phyloP scores from a whole-genome alignment of 2,797 vertebrate genomes.

The Notolabrus celidotus region DNA sequence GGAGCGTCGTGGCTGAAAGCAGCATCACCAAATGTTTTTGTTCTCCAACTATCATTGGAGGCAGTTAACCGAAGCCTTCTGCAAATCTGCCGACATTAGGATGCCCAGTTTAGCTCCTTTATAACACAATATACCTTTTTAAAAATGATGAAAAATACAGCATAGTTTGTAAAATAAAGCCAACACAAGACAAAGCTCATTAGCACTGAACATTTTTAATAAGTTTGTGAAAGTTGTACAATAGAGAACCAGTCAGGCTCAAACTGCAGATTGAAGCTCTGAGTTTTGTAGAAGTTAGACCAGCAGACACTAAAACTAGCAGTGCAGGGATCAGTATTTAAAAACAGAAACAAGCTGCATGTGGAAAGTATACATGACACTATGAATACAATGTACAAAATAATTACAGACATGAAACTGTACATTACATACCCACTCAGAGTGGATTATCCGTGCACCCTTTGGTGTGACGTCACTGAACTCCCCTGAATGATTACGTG shows the following conservation, averaged over 20 bases:
- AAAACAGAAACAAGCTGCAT: constrained; percentile 81
- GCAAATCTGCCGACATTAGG: constrained; percentile 17
- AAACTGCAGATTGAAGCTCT: constrained; percentile 55
- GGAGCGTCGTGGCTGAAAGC: no score
- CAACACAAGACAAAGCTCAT: constrained; percentile 4
- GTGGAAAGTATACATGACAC: constrained; percentile 82
- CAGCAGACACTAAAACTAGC: constrained; percentile 72
- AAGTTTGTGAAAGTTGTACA: constrained; percentile 36
- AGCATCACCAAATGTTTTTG: no score
- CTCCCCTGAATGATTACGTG: constrained; percentile 38
- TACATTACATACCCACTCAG: constrained; percentile 64
- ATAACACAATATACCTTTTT: neutral
- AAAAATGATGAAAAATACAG: neutral
- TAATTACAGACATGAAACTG: constrained; percentile 80
- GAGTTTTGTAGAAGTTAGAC: constrained; percentile 37
- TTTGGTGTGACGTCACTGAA: constrained; percentile 45
- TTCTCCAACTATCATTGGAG: constrained; percentile 26
- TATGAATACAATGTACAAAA: constrained; percentile 60
- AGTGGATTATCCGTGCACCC: constrained; percentile 50
- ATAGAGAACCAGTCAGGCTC: constrained; percentile 8
- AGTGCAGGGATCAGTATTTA: constrained; percentile 84
- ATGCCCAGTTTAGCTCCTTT: neutral
- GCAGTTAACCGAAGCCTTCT: constrained; percentile 21
- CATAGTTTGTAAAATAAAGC: neutral
- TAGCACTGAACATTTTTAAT: constrained; percentile 49